Base-by-base conservation (phyloP, 2,888 invertebrate genomes). In the Sturmia bella region DNA sequence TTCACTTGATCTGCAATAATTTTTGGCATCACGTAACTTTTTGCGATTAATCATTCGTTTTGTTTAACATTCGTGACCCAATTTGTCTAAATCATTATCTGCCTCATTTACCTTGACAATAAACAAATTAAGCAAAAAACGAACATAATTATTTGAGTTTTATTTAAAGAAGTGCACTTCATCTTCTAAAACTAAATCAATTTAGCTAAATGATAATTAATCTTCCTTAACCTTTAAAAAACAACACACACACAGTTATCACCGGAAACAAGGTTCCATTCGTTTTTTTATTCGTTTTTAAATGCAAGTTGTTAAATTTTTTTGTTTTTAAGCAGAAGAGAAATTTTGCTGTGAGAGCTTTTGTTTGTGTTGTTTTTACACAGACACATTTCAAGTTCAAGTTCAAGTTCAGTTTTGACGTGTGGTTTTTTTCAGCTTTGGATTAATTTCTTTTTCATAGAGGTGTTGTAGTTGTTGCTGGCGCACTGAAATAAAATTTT, bases 341-440 rank as follows among this genome's bases (percentile, higher is more conserved):
- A 48, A 64, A 64, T 48, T 21, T 21, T 21, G 19, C 12, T 24
- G 66, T 39, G 32, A 66, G 52, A 24, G 12, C 11, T 7, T 9
- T 59, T 39, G n/a, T 19, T 21, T 57, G 19, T 56, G 3, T 39
- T 13, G 0, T 6, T 7, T 7, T 63, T 63, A 13, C 17, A 54
- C 13, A 43, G 2, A 27, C 24, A 27, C 43, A 43, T 5, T 68
- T 54, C 68, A 68, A 68, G 68, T 68, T 68, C 68, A 68, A 68
- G 68, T 68, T 68, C 68, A 68, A 68, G 68, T n/a, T 68, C 68
- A 68, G 27, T 19, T 13, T 56, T 7, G 43, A 9, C 19, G 19
- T 9, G 5, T 2, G 11, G 13, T 17, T 54, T 15, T 12, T 12
- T 57, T 57, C 13, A 21, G 19, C 17, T 17, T 15, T 9, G 3